These are phyloP conservation scores for Drosophila ohnishii DNA, from an alignment of 1,140 invertebrate genomes.

Conservation along the genomic window DNA sequence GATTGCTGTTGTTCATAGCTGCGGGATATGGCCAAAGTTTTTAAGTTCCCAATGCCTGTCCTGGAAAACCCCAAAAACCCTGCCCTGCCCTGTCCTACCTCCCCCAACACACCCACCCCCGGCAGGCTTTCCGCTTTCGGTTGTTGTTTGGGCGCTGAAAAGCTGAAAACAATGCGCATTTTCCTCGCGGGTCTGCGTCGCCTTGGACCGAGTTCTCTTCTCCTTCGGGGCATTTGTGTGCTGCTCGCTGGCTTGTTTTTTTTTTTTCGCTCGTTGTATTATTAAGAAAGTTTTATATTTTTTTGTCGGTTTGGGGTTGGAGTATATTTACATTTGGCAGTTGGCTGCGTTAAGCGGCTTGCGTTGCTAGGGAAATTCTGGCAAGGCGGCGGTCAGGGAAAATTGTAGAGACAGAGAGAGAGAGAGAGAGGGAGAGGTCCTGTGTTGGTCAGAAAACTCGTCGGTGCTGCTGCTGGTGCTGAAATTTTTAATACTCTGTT, in stretches of 20 bases:
- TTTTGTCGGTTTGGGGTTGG: conserved; percentile 65
- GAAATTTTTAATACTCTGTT: conserved; percentile 79
- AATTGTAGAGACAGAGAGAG: conserved; percentile 5
- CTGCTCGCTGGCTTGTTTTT: not conserved
- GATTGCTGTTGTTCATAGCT: conserved; percentile 80
- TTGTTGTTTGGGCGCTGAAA: conserved; percentile 73
- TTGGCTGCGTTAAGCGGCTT: conserved; percentile 78
- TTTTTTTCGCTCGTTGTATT: conserved; percentile 61
- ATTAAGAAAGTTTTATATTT: conserved; percentile 81
- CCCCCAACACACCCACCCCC: conserved; percentile 1
- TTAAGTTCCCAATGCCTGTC: conserved; percentile 67
- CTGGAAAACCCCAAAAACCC: conserved; percentile 21
- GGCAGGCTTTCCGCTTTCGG: conserved; percentile 19
- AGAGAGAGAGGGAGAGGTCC: not conserved
- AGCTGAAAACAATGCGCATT: conserved; percentile 79
- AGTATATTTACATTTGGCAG: conserved; percentile 81
- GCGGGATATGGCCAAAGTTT: conserved; percentile 80
- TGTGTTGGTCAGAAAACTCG: conserved; percentile 58
- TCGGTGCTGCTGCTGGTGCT: conserved; percentile 55
- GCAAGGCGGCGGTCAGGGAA: conserved; percentile 13
- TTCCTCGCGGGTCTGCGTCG: conserved; percentile 75
- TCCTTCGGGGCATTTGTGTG: conserved; percentile 20
- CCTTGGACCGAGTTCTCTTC: conserved; percentile 62
- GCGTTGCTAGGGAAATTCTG: conserved; percentile 61
- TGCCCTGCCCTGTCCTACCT: not conserved